These are phyloP conservation scores for Cenopis cana DNA, from an alignment of 2,888 invertebrate species.

Conservation along the genomic window DNA sequence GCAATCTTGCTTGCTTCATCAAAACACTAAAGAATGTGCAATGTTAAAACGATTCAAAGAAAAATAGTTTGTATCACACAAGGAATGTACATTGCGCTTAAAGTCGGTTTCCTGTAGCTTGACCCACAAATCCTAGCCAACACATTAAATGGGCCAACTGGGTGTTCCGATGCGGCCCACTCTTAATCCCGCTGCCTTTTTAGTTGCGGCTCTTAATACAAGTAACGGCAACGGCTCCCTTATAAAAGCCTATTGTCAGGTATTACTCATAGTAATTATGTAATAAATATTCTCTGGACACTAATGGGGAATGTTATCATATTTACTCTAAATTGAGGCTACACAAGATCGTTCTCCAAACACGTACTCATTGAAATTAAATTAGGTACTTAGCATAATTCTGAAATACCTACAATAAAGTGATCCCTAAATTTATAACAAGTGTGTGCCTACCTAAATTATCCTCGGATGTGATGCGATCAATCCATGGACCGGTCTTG, in stretches of 20 bases:
- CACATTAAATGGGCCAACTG: slow-evolving; percentile 22
- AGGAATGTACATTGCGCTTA: neutral
- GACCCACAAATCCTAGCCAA: slow-evolving; percentile 2
- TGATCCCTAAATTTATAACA: too few species aligned
- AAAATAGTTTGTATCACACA: too few species aligned
- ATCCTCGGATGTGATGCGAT: too few species aligned
- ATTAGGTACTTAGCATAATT: too few species aligned
- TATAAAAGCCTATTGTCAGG: slow-evolving; percentile 19
- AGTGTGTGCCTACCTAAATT: too few species aligned
- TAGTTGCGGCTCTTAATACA: slow-evolving; percentile 18
- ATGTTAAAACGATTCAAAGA: too few species aligned
- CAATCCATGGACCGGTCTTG: too few species aligned
- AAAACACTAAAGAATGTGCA: too few species aligned
- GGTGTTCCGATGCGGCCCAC: slow-evolving; percentile 18
- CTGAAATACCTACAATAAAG: too few species aligned
- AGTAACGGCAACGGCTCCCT: slow-evolving; percentile 30
- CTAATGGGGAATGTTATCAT: slow-evolving; percentile 8
- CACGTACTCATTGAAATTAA: too few species aligned
- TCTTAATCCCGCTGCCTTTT: slow-evolving; percentile 25
- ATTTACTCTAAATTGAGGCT: slow-evolving; percentile 4
- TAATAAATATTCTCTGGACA: slow-evolving; percentile 26
- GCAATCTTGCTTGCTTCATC: too few species aligned
- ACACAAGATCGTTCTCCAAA: neutral
- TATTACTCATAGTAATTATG: slow-evolving; percentile 26
- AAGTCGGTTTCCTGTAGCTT: slow-evolving; percentile 1